Base-by-base conservation (phyloP, 1,140 invertebrate species). In the Leptopilina clavipes region DNA sequence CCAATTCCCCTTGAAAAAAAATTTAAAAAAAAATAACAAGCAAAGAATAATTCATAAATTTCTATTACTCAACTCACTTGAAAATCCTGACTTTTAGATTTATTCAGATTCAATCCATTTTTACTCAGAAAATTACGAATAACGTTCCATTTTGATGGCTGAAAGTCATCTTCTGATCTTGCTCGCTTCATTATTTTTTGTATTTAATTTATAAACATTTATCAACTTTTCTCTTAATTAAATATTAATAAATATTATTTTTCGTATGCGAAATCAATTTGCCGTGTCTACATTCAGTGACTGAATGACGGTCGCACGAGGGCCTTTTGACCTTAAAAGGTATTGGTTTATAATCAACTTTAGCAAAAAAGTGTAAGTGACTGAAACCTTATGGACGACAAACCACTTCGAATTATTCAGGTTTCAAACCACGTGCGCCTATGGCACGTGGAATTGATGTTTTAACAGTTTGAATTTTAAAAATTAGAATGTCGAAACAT, bases 271-370 rank as follows among this genome's bases (percentile, higher is more conserved):
- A 88, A 88, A 83, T 89, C 87, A 86, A 89, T 88, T 83, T 70
- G 71, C 71, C 76, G 70, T 76, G 70, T 10, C 11, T 19, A 85
- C 70, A 81, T 84, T 76, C 75, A 65, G 70, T 71, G 59, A 72
- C 79, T 72, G 79, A 88, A 73, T 90, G 83, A 80, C 78, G 73
- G 65, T 78, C 76, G 59, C 54, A 48, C 52, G 72, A 3, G 75
- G 48, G 75, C 80, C 79, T 83, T 81, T 83, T 87, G 85, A 87
- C 85, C 86, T 89, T 88, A 88, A 88, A 88, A 86, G 56, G 72
- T 19, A 76, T 76, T 31, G 40, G 40, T 82, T 73, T 72, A 22
- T 84, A 85, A 85, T 85, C 82, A 31, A 76, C 73, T 80, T 87
- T 87, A 87, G 78, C 65, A 65, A 22, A 70, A n/a, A 81, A 82